Conservation (phyloP, 2,797 vertebrate genomes). For the Muraenolepis orangiensis region DNA sequence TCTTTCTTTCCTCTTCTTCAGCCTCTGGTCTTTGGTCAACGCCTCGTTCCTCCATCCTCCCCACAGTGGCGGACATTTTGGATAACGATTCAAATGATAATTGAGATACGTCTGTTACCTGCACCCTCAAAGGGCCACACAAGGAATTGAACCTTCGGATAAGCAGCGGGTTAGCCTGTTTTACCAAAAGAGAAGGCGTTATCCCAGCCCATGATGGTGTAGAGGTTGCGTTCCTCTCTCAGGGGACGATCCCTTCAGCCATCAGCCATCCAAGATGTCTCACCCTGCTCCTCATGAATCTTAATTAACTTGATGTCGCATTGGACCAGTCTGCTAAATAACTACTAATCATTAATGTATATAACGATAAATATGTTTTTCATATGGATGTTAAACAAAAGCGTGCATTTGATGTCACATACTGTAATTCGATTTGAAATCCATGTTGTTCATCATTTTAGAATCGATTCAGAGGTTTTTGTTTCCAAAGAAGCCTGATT, state of each 20-base stretch:
- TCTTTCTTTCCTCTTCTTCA: constrained; percentile 1
- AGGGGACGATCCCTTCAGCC: too few relatives aligned
- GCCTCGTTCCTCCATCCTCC: not conserved
- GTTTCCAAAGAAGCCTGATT: not conserved
- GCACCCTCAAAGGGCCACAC: not conserved
- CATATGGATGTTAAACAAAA: not conserved
- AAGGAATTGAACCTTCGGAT: not conserved
- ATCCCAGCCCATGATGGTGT: not conserved
- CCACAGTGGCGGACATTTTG: constrained; percentile 2
- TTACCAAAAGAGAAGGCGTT: not conserved
- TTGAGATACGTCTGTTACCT: not conserved
- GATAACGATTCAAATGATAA: constrained; percentile 1
- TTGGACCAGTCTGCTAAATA: too few relatives aligned
- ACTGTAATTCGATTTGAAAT: not conserved
- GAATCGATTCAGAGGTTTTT: too few relatives aligned
- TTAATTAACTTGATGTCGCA: too few relatives aligned
- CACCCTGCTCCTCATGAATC: too few relatives aligned
- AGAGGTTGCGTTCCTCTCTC: too few relatives aligned
- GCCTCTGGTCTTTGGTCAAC: not conserved
- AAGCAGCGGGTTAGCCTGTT: too few relatives aligned
- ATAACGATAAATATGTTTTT: too few relatives aligned
- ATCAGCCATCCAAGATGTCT: too few relatives aligned
- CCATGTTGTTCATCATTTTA: not conserved
- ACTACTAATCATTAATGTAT: too few relatives aligned
- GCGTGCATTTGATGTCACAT: too few relatives aligned